Conservation (phyloP, 2,113 vertebrate species). For the Arenaria interpres region DNA sequence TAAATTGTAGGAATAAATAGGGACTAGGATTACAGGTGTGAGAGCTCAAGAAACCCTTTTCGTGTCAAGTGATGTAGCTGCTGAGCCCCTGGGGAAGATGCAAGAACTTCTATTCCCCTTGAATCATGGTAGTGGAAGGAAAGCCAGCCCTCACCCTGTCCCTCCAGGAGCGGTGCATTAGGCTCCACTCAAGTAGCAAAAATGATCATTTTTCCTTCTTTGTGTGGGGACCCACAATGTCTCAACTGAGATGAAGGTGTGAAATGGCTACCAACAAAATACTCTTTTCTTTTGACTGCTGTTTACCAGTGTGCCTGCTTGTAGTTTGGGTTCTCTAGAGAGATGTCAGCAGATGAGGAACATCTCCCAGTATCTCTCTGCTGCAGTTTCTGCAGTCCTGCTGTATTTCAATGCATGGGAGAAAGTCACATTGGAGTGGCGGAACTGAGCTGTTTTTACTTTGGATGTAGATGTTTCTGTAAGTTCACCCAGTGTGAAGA, state of each 20-base stretch:
- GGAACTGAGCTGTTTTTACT: neutral
- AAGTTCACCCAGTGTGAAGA: neutral
- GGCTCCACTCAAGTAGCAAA: fast-evolving
- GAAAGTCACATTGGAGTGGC: neutral
- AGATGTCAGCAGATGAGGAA: neutral
- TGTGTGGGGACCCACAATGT: neutral
- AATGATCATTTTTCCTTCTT: neutral
- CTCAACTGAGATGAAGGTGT: neutral
- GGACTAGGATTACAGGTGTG: neutral
- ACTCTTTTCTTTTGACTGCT: neutral
- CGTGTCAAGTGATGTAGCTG: neutral
- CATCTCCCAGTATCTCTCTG: neutral
- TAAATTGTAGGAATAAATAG: neutral
- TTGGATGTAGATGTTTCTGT: neutral
- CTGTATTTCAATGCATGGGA: neutral
- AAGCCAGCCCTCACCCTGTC: neutral
- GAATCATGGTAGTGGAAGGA: fast-evolving
- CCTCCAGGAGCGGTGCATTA: fast-evolving
- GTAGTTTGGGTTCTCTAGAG: neutral
- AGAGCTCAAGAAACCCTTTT: neutral
- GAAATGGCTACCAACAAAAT: neutral
- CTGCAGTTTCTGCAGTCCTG: neutral
- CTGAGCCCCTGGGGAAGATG: neutral
- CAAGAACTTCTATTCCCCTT: neutral
- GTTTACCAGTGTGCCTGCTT: neutral